Percentiles rank a stretch among this genome's conserved stretches.
These are phyloP conservation scores for Drosophila burlai DNA, from an alignment of 1,140 invertebrate genomes.

Conservation along the genomic window DNA sequence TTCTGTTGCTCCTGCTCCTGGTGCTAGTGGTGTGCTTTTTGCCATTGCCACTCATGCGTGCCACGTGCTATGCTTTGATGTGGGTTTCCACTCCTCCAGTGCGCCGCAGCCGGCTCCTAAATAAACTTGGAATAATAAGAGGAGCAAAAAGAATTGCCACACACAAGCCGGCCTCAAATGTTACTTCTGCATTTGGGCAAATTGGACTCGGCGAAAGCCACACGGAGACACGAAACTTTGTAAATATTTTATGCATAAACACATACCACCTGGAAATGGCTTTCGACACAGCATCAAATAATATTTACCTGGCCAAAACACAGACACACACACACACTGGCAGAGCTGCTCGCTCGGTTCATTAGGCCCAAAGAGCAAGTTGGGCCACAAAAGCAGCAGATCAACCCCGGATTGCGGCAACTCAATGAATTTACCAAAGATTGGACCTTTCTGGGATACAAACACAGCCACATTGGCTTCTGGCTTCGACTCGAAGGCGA, in stretches of 20 bases:
- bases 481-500: not conserved
- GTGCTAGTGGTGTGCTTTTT: constrained; percentile 63
- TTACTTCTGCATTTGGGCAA: constrained; percentile 76
- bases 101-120: constrained; percentile 54
- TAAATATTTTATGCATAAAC: constrained; percentile 84
- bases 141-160: constrained; percentile 44
- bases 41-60: constrained; percentile 80
- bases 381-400: constrained; percentile 66
- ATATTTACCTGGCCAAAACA: constrained; percentile 70
- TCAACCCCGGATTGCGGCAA: constrained; percentile 60
- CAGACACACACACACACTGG: constrained; percentile 20
- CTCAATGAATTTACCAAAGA: constrained; percentile 65
- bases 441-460: constrained; percentile 18
- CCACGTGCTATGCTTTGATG: constrained; percentile 80
- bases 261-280: constrained; percentile 78
- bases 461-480: not conserved
- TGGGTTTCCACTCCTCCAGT: constrained; percentile 51
- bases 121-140: constrained; percentile 83
- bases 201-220: constrained; percentile 76
- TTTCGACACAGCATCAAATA: constrained; percentile 81
- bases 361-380: constrained; percentile 68
- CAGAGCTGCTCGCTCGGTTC: constrained; percentile 52
- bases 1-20: constrained; percentile 24
- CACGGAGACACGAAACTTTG: constrained; percentile 63
- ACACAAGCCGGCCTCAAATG: constrained; percentile 59